These are phyloP conservation scores for Cistogaster globosa DNA, from an alignment of 2,888 invertebrate genomes.

Conservation along the genomic window DNA sequence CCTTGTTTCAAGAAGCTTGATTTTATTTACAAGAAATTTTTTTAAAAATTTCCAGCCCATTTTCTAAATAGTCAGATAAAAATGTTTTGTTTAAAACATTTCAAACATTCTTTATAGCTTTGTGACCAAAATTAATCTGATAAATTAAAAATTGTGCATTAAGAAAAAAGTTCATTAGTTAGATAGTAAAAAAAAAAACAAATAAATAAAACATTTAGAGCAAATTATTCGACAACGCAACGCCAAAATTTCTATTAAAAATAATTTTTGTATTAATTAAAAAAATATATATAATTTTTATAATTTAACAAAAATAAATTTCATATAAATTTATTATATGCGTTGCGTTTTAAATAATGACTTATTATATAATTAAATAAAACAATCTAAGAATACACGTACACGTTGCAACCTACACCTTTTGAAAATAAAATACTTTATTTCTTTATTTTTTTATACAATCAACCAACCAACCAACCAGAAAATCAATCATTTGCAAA, in stretches of 20 bases:
- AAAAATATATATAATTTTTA: too few species aligned
- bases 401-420: not conserved
- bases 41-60: too few species aligned
- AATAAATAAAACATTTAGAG: too few species aligned
- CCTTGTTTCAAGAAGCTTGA: too few species aligned
- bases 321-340: too few species aligned
- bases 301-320: too few species aligned
- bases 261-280: too few species aligned
- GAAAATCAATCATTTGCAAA: constrained; percentile 68
- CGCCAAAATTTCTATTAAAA: too few species aligned
- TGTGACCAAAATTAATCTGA: constrained; percentile 41
- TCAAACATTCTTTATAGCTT: constrained; percentile 18
- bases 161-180: constrained; percentile 41
- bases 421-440: not conserved
- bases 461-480: constrained; percentile 58
- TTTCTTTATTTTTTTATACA: constrained; percentile 16
- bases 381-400: constrained; percentile 1
- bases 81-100: too few species aligned
- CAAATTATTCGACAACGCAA: too few species aligned
- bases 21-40: too few species aligned
- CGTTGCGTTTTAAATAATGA: not conserved
- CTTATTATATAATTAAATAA: constrained; percentile 43
- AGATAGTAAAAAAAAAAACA: constrained; percentile 36
- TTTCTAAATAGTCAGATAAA: too few species aligned
- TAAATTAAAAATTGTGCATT: constrained; percentile 12